Evolutionary conservation across 2,113 vertebrate genomes (phyloP).

Genomic region (Hippocampus zosterae): DNA sequence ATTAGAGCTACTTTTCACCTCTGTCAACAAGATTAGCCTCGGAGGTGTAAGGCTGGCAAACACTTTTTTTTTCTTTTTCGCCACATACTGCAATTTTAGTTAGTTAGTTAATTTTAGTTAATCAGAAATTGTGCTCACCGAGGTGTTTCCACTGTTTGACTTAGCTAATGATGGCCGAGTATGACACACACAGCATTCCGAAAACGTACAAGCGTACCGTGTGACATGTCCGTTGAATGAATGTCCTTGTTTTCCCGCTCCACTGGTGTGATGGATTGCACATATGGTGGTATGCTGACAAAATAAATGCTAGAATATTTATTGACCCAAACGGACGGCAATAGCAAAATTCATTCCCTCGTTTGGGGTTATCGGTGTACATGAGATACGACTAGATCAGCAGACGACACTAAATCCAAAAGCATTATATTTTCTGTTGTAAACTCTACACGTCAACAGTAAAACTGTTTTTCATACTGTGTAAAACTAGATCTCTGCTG

Average conservation of each 20-base stretch:
- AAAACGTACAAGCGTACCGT: not conserved
- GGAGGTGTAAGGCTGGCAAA: not conserved
- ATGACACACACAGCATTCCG: not conserved
- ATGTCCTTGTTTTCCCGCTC: not conserved
- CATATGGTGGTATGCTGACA: not conserved
- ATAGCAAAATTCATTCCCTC: not conserved
- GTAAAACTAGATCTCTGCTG: conserved; percentile 43
- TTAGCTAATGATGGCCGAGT: not conserved
- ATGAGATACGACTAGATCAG: not conserved
- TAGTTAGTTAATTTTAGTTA: too few species aligned
- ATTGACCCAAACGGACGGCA: not conserved
- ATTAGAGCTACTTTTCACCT: not conserved
- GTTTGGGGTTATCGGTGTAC: not conserved
- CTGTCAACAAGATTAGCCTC: not conserved
- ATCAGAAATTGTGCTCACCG: not conserved
- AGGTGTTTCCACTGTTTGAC: not conserved
- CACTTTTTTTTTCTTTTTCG: not conserved
- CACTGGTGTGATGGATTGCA: not conserved
- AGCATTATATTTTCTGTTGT: not conserved
- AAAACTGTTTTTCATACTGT: not conserved
- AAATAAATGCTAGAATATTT: not conserved
- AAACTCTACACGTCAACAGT: not conserved
- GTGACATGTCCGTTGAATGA: not conserved
- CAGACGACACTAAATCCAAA: not conserved
- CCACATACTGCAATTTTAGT: not conserved